A percentile compares a stretch with the other conserved stretches of the same genome.
Evolutionary conservation across 2,797 vertebrate species (phyloP).

Genomic region (Acipenser ruthenus): DNA sequence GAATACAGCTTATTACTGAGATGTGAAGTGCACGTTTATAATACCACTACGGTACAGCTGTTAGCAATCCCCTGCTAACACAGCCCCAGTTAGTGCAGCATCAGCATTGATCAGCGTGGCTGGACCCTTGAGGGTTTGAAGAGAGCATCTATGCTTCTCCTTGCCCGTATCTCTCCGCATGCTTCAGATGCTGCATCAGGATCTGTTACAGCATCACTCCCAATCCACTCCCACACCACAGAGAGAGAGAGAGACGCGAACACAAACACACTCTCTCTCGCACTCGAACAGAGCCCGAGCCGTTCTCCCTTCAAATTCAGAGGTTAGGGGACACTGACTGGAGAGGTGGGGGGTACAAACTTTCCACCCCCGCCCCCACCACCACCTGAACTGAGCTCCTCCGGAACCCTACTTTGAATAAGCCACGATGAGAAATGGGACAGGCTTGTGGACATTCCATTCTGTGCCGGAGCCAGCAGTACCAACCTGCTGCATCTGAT

Average conservation of each 20-base stretch:
- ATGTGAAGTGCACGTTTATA: not conserved
- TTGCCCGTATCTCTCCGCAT: conserved; percentile 16
- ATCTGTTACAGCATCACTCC: conserved; percentile 53
- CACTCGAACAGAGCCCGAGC: conserved; percentile 19
- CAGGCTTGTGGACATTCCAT: conserved; percentile 95
- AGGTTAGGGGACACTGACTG: conserved; percentile 5
- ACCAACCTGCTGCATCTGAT: conserved; percentile 70
- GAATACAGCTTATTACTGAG: not conserved
- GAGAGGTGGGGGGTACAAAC: conserved; percentile 23
- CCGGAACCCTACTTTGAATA: conserved; percentile 41
- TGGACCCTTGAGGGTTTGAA: not conserved
- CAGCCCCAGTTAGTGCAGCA: not conserved
- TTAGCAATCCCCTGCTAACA: not conserved
- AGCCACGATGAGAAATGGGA: conserved; percentile 86
- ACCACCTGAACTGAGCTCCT: conserved; percentile 6
- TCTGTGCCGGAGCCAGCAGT: conserved; percentile 86
- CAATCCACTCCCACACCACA: conserved; percentile 33
- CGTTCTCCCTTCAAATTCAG: conserved; percentile 13
- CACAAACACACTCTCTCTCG: conserved; percentile 26
- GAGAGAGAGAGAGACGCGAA: conserved; percentile 22
- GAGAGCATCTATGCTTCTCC: conserved; percentile 1
- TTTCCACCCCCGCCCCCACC: not conserved
- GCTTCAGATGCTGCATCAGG: conserved; percentile 43
- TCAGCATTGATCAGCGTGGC: conserved; percentile 8
- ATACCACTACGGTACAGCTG: not conserved